Evolutionary conservation across 2,888 invertebrate species (phyloP), one percentile per base, ranked within the genome.

Genomic region (Isoperla grammatica): DNA sequence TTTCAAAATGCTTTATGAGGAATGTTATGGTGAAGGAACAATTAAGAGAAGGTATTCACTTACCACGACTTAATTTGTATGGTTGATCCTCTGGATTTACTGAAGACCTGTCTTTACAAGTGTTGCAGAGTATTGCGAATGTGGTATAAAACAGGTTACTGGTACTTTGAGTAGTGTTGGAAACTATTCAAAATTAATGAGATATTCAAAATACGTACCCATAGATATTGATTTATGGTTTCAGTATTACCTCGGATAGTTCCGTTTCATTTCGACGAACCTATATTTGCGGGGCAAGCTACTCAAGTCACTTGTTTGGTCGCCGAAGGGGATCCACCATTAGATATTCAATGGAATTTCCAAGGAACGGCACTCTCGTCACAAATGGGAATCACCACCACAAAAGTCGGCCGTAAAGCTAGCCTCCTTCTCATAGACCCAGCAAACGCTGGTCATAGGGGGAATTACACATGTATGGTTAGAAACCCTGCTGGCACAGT

Each of bases 191-290:
- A n/a, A n/a, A n/a, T n/a, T 29, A 29, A 29, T 29, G 29, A 29
- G 29, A 8, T 8, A 29, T 29, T 29, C 29, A 4, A 29, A 29
- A 6, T 29, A 29, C 5, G 8, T 29, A 29, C 8, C 29, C 29
- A 29, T 29, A 29, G 29, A 29, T 29, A 6, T 6, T 29, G 29
- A 8, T 8, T 29, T 29, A 29, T 29, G 60, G 63, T 83, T 84
- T 75, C 84, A 90, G 90, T 90, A 77, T 73, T 84, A 71, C 90
- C 90, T 73, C 85, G 84, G 75, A 88, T 90, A 76, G 85, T 81
- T 75, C 88, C 89, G 69, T 90, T 90, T 77, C 82, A 83, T 74
- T 89, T 90, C 75, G 80, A 83, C 73, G 81, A 82, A 66, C 86
- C 88, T 69, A 83, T 88, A 68, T 85, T 84, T 75, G 85, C 85